Evolutionary conservation across 2,888 invertebrate species (phyloP), one percentile per base, ranked within the genome.

Genomic region (Cephalotes varians): DNA sequence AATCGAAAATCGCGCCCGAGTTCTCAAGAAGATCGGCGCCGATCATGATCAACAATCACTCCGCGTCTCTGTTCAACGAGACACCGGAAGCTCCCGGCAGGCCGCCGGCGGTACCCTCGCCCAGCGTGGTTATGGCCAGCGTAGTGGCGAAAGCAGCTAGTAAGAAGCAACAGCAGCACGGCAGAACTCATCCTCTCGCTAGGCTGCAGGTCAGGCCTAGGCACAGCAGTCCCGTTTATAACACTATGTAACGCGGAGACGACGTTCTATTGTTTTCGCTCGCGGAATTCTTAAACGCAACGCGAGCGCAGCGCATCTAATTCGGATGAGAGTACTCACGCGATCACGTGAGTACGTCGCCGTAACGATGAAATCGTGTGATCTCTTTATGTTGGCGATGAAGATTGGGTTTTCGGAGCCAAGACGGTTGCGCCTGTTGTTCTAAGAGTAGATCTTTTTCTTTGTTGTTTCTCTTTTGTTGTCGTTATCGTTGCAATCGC

Each of bases 141-240:
- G 96, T 97, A 91, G 96, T 97, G 91, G 96, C 96, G 90, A 96
- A 96, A 94, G 96, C 96, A 92, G 96, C 97, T 93, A 97, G 96
- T 91, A 97, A 97, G 95, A 97, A 97, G 95, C 97, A 98, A 95
- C 96, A 97, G 93, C 98, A 98, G 95, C 98, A 98, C 94, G 98
- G 98, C 91, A 98, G 98, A 95, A 98, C 97, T 93, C 98, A 98
- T 96, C 98, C 98, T 90, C 96, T 98, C 93, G 97, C 98, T 92
- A 97, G 97, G 96, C 96, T 98, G 95, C 97, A 97, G 95, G 96
- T 97, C 95, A 96, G 97, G 95, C 96, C 96, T 92, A 96, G 96
- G 95, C 96, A 97, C 95, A 97, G 97, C 95, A 97, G 97, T 95
- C 96, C 97, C 93, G 97, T 98, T 95, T 98, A 98, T 95, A 98